phyloP scores from a whole-genome alignment of 2,113 vertebrate genomes.

The Anolis carolinensis region DNA sequence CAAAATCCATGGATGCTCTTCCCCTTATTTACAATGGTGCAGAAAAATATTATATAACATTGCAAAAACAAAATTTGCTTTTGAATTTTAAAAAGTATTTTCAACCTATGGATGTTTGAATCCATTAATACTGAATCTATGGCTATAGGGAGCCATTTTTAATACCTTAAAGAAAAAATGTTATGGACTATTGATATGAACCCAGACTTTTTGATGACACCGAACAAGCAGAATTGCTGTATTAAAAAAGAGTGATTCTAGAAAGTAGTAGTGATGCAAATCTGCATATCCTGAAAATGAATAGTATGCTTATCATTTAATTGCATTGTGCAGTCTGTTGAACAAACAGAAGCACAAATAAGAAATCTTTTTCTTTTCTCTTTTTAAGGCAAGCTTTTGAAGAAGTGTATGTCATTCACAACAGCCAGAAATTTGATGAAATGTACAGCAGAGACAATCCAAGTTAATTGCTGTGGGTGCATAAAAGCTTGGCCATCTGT shows the following conservation, averaged over 20 bases:
- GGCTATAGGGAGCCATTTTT: neutral
- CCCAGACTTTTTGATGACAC: neutral
- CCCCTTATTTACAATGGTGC: too few relatives aligned
- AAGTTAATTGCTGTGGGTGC: constrained; percentile 36
- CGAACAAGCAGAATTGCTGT: neutral
- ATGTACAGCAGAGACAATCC: constrained; percentile 37
- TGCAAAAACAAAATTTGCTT: too few relatives aligned
- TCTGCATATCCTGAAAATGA: constrained; percentile 14
- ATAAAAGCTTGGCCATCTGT: constrained; percentile 57
- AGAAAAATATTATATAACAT: too few relatives aligned
- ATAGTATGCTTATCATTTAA: neutral
- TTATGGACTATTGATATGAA: neutral
- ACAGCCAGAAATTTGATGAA: constrained; percentile 39
- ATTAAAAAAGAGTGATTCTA: neutral
- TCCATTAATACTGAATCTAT: too few relatives aligned
- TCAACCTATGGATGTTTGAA: too few relatives aligned
- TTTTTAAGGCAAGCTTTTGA: neutral
- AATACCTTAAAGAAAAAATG: neutral
- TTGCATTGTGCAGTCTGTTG: neutral
- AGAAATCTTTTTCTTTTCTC: neutral
- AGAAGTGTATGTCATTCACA: constrained; percentile 9
- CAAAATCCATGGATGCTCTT: too few relatives aligned
- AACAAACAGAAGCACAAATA: neutral
- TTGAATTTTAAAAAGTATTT: too few relatives aligned
- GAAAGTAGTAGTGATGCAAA: neutral